Percentiles rank a stretch among this genome's conserved stretches.
Evolutionary conservation across 2,888 invertebrate species (phyloP).

Genomic region (Hypena proboscidalis): DNA sequence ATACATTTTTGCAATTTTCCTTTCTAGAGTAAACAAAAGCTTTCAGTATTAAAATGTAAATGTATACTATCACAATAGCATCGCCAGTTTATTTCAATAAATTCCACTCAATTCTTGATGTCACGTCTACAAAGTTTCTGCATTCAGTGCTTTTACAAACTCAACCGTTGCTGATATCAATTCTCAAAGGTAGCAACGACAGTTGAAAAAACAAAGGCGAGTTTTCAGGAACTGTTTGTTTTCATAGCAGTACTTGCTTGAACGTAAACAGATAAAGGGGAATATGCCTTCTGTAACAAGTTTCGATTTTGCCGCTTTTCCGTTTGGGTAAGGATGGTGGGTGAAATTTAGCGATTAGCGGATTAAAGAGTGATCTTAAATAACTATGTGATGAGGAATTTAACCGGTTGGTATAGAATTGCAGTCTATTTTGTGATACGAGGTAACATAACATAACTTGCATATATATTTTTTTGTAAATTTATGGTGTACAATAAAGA

Average conservation of each 20-base stretch:
- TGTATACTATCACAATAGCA: no score
- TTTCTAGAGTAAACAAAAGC: no score
- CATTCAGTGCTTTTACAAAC: neutral
- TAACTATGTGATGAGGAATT: no score
- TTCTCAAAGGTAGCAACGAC: constrained; percentile 1
- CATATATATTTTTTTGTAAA: no score
- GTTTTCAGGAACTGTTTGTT: constrained; percentile 20
- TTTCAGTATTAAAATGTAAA: no score
- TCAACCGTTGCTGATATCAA: constrained; percentile 1
- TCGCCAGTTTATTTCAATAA: no score
- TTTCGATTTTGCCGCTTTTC: constrained; percentile 25
- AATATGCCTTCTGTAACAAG: constrained; percentile 45
- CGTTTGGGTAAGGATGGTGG: neutral
- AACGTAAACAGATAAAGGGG: constrained; percentile 43
- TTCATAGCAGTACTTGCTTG: constrained; percentile 11
- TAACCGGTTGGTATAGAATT: no score
- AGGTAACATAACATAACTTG: no score
- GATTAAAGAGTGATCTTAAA: neutral
- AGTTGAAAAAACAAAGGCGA: constrained; percentile 18
- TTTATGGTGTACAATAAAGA: no score
- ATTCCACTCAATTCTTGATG: no score
- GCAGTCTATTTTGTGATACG: no score
- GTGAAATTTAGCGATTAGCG: neutral
- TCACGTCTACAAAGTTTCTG: neutral
- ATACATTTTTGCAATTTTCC: no score